These are phyloP conservation scores for Macrosteles quadrilineatus DNA, from an alignment of 1,140 invertebrate genomes.

Conservation along the genomic window DNA sequence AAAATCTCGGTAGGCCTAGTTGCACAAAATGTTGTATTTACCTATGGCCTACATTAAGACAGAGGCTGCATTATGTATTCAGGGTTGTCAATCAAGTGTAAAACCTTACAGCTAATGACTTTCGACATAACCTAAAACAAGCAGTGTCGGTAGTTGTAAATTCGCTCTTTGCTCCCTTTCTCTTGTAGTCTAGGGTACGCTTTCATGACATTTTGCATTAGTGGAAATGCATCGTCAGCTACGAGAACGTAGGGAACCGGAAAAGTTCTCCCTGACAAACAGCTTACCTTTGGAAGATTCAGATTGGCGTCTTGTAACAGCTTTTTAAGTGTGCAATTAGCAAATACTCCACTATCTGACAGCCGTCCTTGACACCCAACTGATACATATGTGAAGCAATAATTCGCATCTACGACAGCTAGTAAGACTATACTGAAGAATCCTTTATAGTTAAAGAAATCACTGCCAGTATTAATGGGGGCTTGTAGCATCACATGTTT, in stretches of 20 bases:
- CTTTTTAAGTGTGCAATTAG: neutral
- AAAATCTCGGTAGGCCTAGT: too few relatives aligned
- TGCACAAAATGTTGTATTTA: too few relatives aligned
- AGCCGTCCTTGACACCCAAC: slow-evolving; percentile 50
- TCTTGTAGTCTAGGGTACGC: neutral
- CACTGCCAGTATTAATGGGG: slow-evolving; percentile 49
- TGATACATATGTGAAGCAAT: too few relatives aligned
- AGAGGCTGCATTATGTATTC: too few relatives aligned
- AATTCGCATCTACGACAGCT: too few relatives aligned
- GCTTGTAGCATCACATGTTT: slow-evolving; percentile 53
- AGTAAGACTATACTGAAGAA: slow-evolving; percentile 54
- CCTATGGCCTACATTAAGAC: too few relatives aligned
- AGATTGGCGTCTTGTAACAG: neutral
- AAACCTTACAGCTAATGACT: too few relatives aligned
- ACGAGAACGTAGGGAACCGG: too few relatives aligned
- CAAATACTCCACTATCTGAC: slow-evolving; percentile 49
- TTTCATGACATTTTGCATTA: neutral
- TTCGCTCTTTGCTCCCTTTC: neutral
- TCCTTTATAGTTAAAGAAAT: slow-evolving; percentile 57
- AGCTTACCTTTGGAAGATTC: neutral
- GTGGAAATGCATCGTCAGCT: neutral
- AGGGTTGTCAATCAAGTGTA: too few relatives aligned
- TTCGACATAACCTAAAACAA: too few relatives aligned
- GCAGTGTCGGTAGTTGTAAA: neutral
- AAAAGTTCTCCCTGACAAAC: neutral